Evolutionary conservation across 2,797 vertebrate genomes (phyloP).

Genomic region (Tangara arthus): DNA sequence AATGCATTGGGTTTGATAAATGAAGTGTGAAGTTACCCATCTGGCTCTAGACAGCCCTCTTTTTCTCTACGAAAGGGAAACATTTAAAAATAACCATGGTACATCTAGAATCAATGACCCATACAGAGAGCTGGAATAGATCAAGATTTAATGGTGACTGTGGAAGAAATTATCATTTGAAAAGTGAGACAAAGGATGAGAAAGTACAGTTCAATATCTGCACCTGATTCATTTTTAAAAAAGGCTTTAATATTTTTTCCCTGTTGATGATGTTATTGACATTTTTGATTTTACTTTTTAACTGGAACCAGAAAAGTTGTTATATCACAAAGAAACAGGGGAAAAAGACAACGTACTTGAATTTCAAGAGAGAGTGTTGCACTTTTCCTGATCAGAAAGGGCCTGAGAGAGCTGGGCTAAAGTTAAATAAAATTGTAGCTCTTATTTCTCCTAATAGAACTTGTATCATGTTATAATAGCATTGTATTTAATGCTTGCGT

Average conservation of each 20-base stretch:
- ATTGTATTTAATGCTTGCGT: neutral
- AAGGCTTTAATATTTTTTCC: neutral
- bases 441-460: neutral
- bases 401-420: neutral
- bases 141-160: constrained; percentile 80
- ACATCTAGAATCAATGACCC: constrained; percentile 82
- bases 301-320: neutral
- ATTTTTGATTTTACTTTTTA: constrained; percentile 3
- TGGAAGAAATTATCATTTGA: constrained; percentile 77
- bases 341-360: neutral
- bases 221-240: constrained; percentile 28
- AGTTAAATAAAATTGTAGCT: neutral
- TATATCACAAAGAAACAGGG: neutral
- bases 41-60: constrained; percentile 86
- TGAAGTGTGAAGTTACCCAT: constrained; percentile 99
- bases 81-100: constrained; percentile 81
- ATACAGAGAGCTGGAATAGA: constrained; percentile 78
- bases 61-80: constrained; percentile 74
- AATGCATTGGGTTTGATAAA: constrained; percentile 95
- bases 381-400: neutral
- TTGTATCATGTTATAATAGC: neutral
- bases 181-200: constrained; percentile 67
- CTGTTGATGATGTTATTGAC: neutral
- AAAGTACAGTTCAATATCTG: constrained; percentile 66
- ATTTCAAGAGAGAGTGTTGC: neutral